Conservation (phyloP, 2,888 invertebrate genomes). For the Drosophila paranaensis region DNA sequence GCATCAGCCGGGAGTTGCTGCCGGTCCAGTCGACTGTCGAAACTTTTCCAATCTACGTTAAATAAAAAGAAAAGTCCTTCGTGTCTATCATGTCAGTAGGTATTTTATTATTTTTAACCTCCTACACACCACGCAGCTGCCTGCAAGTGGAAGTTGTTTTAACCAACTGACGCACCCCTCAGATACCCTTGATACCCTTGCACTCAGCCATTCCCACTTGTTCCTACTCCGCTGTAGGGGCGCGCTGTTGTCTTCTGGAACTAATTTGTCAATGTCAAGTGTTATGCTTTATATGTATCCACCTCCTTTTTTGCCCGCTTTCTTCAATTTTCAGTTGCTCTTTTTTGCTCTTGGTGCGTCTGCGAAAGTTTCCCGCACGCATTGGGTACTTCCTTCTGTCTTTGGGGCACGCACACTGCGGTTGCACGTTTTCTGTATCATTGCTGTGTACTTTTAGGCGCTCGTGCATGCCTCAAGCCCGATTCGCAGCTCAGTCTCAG, state of each 20-base stretch:
- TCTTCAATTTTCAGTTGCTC: conserved; percentile 9
- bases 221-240: not conserved
- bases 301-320: not conserved
- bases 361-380: conserved; percentile 65
- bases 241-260: conserved; percentile 67
- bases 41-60: conserved; percentile 82
- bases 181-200: not conserved
- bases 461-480: conserved; percentile 59
- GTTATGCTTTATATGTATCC: conserved; percentile 71
- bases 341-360: conserved; percentile 29
- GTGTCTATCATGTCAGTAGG: conserved; percentile 81
- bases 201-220: not conserved
- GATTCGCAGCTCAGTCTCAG: conserved; percentile 5
- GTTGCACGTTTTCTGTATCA: conserved; percentile 75
- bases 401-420: conserved; percentile 39
- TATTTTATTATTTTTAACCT: conserved; percentile 80
- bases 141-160: conserved; percentile 43
- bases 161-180: conserved; percentile 49
- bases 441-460: conserved; percentile 63
- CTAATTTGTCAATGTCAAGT: conserved; percentile 84
- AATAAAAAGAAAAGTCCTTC: conserved; percentile 80
- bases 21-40: conserved; percentile 67
- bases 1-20: not conserved
- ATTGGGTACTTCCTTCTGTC: conserved; percentile 21
- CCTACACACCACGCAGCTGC: conserved; percentile 22